Conservation (phyloP, 2,888 invertebrate genomes). For the Eumerus sabulonum region DNA sequence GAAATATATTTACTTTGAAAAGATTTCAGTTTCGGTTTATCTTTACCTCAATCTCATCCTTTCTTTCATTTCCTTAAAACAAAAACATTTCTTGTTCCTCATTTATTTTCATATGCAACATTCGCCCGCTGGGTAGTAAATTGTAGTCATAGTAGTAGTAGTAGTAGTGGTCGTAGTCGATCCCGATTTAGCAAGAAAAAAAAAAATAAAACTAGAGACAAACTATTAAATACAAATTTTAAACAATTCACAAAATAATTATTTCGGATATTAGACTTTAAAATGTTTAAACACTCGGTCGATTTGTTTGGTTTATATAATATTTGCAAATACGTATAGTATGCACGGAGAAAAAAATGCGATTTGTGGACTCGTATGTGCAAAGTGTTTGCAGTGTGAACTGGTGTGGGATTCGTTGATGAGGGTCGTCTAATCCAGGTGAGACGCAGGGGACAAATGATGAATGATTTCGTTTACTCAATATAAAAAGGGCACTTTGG, state of each 20-base stretch:
- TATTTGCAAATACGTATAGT: not conserved
- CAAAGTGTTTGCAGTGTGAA: not conserved
- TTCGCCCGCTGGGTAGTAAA: conserved; percentile 46
- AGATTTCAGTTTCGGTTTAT: conserved; percentile 58
- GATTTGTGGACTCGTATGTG: conserved; percentile 7
- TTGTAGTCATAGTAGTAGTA: too few species aligned
- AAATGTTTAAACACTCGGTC: conserved; percentile 46
- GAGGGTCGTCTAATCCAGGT: not conserved
- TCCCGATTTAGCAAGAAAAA: conserved; percentile 44
- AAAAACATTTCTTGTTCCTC: not conserved
- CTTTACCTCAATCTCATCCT: conserved; percentile 10
- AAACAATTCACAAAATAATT: conserved; percentile 33
- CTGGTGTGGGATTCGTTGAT: not conserved
- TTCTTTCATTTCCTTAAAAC: too few species aligned
- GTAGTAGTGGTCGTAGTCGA: conserved; percentile 30
- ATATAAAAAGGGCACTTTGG: conserved; percentile 69
- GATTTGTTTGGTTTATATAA: conserved; percentile 21
- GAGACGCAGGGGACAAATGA: conserved; percentile 58
- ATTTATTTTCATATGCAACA: conserved; percentile 36
- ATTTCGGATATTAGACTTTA: conserved; percentile 11
- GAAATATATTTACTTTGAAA: conserved; percentile 63
- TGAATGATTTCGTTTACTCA: conserved; percentile 59
- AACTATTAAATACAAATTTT: conserved; percentile 27
- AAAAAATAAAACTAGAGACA: conserved; percentile 1
- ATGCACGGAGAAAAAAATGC: conserved; percentile 38